Evolutionary conservation across 2,113 vertebrate species (phyloP).

Genomic region (Oncorhynchus kisutch): DNA sequence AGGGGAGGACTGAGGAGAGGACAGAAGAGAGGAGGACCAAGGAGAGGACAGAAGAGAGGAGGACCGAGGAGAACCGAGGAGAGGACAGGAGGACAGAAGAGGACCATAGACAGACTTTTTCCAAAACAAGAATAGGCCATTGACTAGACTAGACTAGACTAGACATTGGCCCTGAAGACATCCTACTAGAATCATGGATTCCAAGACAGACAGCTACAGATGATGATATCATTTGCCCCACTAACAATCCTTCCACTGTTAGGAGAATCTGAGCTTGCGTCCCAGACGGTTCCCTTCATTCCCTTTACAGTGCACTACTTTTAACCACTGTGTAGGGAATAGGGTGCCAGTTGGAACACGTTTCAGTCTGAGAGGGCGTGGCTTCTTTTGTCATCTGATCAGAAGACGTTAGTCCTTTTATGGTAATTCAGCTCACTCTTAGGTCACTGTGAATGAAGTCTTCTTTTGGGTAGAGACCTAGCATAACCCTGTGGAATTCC

Average conservation of each 20-base stretch:
- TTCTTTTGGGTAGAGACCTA: background rate
- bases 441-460: background rate
- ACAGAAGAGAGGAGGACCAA: too few relatives aligned
- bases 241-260: slow-evolving; percentile 22
- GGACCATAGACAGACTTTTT: background rate
- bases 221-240: slow-evolving; percentile 34
- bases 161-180: background rate
- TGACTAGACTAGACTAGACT: background rate
- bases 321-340: too few relatives aligned
- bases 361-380: slow-evolving; percentile 4
- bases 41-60: too few relatives aligned
- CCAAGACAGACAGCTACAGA: slow-evolving; percentile 12
- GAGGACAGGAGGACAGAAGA: too few relatives aligned
- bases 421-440: background rate
- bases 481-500: background rate
- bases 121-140: background rate
- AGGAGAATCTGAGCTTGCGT: background rate
- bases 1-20: too few relatives aligned
- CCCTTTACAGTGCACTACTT: too few relatives aligned
- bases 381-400: background rate
- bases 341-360: background rate
- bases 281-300: too few relatives aligned
- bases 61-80: too few relatives aligned
- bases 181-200: slow-evolving; percentile 8
- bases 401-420: slow-evolving; percentile 19